phyloP scores from a whole-genome alignment of 1,140 invertebrate genomes.

The Gryllus bimaculatus region DNA sequence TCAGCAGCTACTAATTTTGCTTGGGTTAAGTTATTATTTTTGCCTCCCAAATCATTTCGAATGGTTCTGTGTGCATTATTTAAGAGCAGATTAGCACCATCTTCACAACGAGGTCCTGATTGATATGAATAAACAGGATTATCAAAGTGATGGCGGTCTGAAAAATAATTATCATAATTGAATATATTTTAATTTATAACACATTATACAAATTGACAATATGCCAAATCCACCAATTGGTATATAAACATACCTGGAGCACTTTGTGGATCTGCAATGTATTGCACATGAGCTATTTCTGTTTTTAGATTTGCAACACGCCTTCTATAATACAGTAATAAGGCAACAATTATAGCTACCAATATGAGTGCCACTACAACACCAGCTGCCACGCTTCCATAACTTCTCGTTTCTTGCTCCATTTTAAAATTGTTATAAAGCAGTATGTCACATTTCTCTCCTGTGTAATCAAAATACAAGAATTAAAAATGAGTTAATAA shows the following conservation, averaged over 20 bases:
- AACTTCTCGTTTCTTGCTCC: conserved; percentile 30
- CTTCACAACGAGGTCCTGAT: conserved; percentile 35
- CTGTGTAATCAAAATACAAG: conserved; percentile 25
- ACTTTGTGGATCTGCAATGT: conserved; percentile 65
- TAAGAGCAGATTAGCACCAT: conserved; percentile 39
- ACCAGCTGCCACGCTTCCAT: conserved; percentile 51
- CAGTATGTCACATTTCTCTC: conserved; percentile 41
- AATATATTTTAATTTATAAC: neutral
- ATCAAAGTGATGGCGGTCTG: conserved; percentile 83
- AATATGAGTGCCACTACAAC: conserved; percentile 59
- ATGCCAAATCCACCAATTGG: neutral
- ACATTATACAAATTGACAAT: neutral
- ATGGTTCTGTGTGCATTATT: conserved; percentile 38
- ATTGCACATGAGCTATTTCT: conserved; percentile 80
- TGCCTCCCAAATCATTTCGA: conserved; percentile 57
- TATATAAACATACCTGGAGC: conserved; percentile 43
- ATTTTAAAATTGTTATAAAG: conserved; percentile 32
- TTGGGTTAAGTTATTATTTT: conserved; percentile 46
- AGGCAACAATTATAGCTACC: conserved; percentile 46
- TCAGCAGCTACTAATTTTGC: conserved; percentile 40
- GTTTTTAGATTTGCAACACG: conserved; percentile 69
- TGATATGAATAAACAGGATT: conserved; percentile 83
- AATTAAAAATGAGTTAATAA: neutral
- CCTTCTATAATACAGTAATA: conserved; percentile 66
- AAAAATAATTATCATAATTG: conserved; percentile 25